Evolutionary conservation across 1,140 invertebrate species (phyloP), one percentile per base, ranked within the genome.

Genomic region (Harpegnathos saltator): DNA sequence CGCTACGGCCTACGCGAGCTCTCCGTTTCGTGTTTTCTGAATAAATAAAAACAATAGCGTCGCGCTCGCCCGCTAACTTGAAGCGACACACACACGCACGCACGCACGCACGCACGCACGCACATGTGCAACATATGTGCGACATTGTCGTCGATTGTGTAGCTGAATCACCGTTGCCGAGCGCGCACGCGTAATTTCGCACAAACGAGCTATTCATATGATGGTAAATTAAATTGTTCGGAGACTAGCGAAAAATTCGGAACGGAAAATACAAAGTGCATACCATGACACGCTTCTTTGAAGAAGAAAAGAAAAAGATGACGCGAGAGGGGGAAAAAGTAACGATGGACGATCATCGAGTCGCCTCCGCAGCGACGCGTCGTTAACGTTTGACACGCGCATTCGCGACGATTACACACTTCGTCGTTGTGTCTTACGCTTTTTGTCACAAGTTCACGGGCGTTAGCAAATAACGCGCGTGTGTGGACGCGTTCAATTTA

Each of bases 371-470:
- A 33, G 33, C 33, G 33, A 33, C 33, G 33, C 33, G 33, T 33
- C 9, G 7, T 44, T 11, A 9, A 0, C 38, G 38, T 11, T 3
- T 44, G 9, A 44, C 38, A 44, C 38, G 38, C 38, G 38, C 38
- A 44, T 44, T 11, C 38, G 38, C 38, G 38, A 4, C 38, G 38
- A 44, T 44, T 56, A 50, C 22, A 69, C 50, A 50, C 33, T 44
- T 71, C 58, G 69, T 80, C 75, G 19, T 48, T 1, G 17, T 33
- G 24, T 68, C 75, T 44, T 59, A 38, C 29, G 33, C 15, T 63
- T 63, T n/a, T 54, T 38, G n/a, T 52, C 17, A 17, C 75, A 80
- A 80, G 75, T 80, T 80, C 75, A 80, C 29, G 75, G 52, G 56
- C 63, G 52, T 58, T 63, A 71, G 14, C 9, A 24, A 62, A 77